phyloP scores from a whole-genome alignment of 2,113 vertebrate species.

The Esox niger region DNA sequence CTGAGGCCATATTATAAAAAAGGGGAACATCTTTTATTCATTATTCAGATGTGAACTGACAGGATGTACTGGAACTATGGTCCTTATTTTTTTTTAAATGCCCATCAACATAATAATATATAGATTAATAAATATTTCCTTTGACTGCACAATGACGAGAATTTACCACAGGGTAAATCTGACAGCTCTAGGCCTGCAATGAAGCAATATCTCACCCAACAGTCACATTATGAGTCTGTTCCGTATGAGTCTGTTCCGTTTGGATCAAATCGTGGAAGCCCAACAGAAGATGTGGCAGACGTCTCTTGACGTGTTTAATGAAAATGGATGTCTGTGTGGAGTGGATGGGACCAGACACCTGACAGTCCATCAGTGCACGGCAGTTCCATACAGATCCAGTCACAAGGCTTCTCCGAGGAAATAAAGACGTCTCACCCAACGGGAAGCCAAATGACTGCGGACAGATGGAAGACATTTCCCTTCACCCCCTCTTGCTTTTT shows the following conservation, averaged over 20 bases:
- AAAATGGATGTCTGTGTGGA: slow-evolving; percentile 4
- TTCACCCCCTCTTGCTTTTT: slow-evolving; percentile 32
- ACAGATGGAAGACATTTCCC: slow-evolving; percentile 57
- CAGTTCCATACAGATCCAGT: slow-evolving; percentile 41
- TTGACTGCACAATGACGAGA: slow-evolving; percentile 46
- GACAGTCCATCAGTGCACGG: slow-evolving; percentile 55
- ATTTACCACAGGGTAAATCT: slow-evolving; percentile 28
- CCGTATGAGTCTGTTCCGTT: slow-evolving; percentile 33
- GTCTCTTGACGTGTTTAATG: slow-evolving; percentile 61
- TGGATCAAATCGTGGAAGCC: slow-evolving; percentile 54
- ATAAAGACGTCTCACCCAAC: slow-evolving; percentile 65
- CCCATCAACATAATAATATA: slow-evolving; percentile 27
- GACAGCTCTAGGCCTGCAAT: slow-evolving; percentile 58
- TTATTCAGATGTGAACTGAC: slow-evolving; percentile 39
- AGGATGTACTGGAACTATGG: slow-evolving; percentile 6
- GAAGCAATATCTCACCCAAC: slow-evolving; percentile 42
- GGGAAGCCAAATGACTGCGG: slow-evolving; percentile 60
- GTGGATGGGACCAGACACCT: slow-evolving; percentile 54
- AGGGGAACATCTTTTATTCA: slow-evolving; percentile 3
- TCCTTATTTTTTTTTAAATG: slow-evolving; percentile 36
- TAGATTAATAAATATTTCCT: slow-evolving; percentile 55
- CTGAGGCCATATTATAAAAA: slow-evolving; percentile 13
- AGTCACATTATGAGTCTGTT: slow-evolving; percentile 40
- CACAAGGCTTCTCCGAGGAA: slow-evolving; percentile 50
- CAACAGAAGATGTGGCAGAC: slow-evolving; percentile 43